Conservation (phyloP, 2,797 vertebrate genomes). For the Sparus aurata region DNA sequence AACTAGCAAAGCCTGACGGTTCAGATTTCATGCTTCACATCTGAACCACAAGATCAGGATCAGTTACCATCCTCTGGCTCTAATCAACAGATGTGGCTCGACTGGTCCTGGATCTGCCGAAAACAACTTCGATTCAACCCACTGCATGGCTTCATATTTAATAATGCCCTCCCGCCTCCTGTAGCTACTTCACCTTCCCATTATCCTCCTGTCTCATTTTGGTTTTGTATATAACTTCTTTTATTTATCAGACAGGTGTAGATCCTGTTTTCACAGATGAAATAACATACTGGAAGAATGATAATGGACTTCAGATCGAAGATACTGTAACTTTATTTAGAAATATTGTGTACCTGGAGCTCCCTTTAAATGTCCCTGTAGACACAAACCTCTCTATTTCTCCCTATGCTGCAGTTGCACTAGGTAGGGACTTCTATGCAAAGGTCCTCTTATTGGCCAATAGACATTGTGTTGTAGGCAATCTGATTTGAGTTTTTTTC, state of each 20-base stretch:
- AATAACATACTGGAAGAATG: constrained; percentile 40
- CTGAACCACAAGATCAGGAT: constrained; percentile 17
- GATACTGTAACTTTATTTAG: constrained; percentile 62
- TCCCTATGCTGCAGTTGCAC: constrained; percentile 30
- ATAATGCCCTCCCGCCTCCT: background rate
- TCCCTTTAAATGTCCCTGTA: constrained; percentile 68
- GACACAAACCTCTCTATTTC: constrained; percentile 33
- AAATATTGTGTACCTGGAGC: constrained; percentile 50
- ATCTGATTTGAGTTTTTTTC: constrained; percentile 46
- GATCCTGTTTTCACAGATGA: constrained; percentile 52
- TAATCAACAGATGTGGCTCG: constrained; percentile 54
- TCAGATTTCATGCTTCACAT: constrained; percentile 8
- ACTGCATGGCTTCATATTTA: constrained; percentile 63
- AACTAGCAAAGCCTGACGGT: constrained; percentile 28
- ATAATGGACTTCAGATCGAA: constrained; percentile 50
- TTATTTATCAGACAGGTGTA: constrained; percentile 69
- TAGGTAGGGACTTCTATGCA: constrained; percentile 76
- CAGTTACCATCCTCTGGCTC: constrained; percentile 39
- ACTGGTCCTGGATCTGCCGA: constrained; percentile 52
- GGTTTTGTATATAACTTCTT: constrained; percentile 72
- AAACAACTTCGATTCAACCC: constrained; percentile 8
- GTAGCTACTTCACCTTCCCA: constrained; percentile 26
- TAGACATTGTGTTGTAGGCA: constrained; percentile 51
- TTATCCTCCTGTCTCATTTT: constrained; percentile 34
- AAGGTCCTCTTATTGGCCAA: constrained; percentile 50